Evolutionary conservation across 1,140 invertebrate species (phyloP).

Genomic region (Diabrotica virgifera): DNA sequence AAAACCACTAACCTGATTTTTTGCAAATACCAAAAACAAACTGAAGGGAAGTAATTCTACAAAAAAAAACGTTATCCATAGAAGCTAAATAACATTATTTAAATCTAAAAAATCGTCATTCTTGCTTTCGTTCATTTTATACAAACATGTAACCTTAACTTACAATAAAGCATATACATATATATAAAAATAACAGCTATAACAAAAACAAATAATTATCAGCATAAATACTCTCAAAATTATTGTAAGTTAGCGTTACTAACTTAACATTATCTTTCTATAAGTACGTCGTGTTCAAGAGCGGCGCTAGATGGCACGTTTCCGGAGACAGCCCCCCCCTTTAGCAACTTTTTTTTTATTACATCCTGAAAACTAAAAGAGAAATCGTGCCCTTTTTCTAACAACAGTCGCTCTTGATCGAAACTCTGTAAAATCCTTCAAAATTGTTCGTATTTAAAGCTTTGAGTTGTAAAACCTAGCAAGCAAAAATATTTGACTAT

Average conservation of each 20-base stretch:
- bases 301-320: too few species aligned
- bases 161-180: conserved; percentile 38
- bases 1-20: conserved; percentile 39
- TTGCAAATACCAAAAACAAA: conserved; percentile 9
- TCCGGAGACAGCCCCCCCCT: too few species aligned
- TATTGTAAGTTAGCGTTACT: conserved; percentile 33
- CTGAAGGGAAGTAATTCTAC: conserved; percentile 8
- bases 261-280: conserved; percentile 21
- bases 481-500: conserved; percentile 22
- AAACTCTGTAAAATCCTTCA: conserved; percentile 3
- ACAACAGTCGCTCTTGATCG: too few species aligned
- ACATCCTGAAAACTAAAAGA: too few species aligned
- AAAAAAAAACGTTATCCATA: conserved; percentile 20
- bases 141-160: conserved; percentile 42
- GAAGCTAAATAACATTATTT: conserved; percentile 35
- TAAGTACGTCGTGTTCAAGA: conserved; percentile 28
- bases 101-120: conserved; percentile 27
- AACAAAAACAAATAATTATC: conserved; percentile 35
- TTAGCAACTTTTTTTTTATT: too few species aligned
- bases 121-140: conserved; percentile 36
- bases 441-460: conserved; percentile 12
- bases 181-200: conserved; percentile 42
- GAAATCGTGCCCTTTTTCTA: too few species aligned
- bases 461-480: conserved; percentile 18
- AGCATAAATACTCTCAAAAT: conserved; percentile 25